Base-by-base conservation (phyloP, 2,797 vertebrate genomes). In the Emydoidea blandingii region DNA sequence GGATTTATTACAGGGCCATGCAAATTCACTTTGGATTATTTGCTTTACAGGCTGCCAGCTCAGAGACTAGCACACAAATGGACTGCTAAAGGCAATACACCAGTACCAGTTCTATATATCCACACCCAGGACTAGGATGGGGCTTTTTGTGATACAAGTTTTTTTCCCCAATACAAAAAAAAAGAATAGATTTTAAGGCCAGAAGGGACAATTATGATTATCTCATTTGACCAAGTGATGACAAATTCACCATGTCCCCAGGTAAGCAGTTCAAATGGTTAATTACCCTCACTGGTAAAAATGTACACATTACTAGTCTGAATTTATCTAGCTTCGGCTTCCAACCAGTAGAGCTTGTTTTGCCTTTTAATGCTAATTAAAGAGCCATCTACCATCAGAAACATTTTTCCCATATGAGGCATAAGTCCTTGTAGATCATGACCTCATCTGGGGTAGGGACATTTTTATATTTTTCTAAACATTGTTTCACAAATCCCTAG, bases 251-350 rank as follows among this genome's bases (percentile, higher is more conserved):
- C 4, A 1, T 1, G 5, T 54, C n/a, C 57, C 47, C 5, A 86
- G 68, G n/a, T 53, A 74, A 86, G 89, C 21, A 79, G 25, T 18
- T 86, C 65, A 76, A 86, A 25, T 6, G 15, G 12, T 41, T 79
- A 16, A 90, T 49, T 72, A 41, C 37, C 19, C 6, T 83, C 81
- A 12, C 23, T 34, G 15, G 49, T 25, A 3, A 79, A 78, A 47
- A 54, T 68, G 5, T 23, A 4, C 15, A n/a, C 25, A 31, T 3
- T 72, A 41, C 68, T 41, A 23, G 25, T 78, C 25, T 81, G 81
- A 87, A 16, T 49, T 86, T 5, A 78, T 91, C 87, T 88, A 86
- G 74, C 5, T 85, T 90, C n/a, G 19, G 2, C 81, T 87, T 31
- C 44, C 5, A 74, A 72, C 6, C 37, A 72, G 12, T 50, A 8